Evolutionary conservation across 1,140 invertebrate genomes (phyloP).

Genomic region (Drosophila obscura): DNA sequence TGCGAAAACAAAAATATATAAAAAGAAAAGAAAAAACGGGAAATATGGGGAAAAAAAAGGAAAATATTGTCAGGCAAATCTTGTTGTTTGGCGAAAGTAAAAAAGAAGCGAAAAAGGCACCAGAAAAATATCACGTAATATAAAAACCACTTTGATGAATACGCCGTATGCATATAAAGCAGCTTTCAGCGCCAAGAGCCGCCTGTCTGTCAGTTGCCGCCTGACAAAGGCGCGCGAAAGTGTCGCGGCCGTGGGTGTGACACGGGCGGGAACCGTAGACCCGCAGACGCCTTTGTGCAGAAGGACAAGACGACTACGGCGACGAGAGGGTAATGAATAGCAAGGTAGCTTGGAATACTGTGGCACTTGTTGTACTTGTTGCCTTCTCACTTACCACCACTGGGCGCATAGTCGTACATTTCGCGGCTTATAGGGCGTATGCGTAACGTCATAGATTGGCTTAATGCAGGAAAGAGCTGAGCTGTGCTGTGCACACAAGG

Average conservation of each 20-base stretch:
- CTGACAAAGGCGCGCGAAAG: slow-evolving; percentile 46
- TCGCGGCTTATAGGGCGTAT: slow-evolving; percentile 68
- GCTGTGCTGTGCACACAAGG: slow-evolving; percentile 34
- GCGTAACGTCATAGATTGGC: slow-evolving; percentile 74
- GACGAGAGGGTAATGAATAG: slow-evolving; percentile 50
- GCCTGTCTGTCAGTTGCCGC: slow-evolving; percentile 36
- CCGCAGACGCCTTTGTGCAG: slow-evolving; percentile 42
- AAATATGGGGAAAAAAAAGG: slow-evolving; percentile 8
- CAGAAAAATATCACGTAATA: slow-evolving; percentile 79
- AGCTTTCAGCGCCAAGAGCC: slow-evolving; percentile 43
- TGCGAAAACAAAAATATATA: slow-evolving; percentile 31
- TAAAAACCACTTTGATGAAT: slow-evolving; percentile 83
- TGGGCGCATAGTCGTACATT: slow-evolving; percentile 28
- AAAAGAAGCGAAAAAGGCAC: slow-evolving; percentile 65
- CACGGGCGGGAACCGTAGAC: slow-evolving; percentile 27
- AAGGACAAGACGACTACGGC: slow-evolving; percentile 3
- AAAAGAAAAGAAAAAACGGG: slow-evolving; percentile 6
- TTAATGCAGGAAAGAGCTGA: slow-evolving; percentile 17
- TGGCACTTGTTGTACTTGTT: slow-evolving; percentile 57
- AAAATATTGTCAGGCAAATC: slow-evolving; percentile 79
- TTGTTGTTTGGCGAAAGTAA: slow-evolving; percentile 60
- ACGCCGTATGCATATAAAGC: slow-evolving; percentile 78
- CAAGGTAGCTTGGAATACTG: slow-evolving; percentile 38
- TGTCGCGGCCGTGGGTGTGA: slow-evolving; percentile 43
- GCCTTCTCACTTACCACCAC: slow-evolving; percentile 34